Base-by-base conservation (phyloP, 1,140 invertebrate species). In the Mycetomoellerius zeteki region DNA sequence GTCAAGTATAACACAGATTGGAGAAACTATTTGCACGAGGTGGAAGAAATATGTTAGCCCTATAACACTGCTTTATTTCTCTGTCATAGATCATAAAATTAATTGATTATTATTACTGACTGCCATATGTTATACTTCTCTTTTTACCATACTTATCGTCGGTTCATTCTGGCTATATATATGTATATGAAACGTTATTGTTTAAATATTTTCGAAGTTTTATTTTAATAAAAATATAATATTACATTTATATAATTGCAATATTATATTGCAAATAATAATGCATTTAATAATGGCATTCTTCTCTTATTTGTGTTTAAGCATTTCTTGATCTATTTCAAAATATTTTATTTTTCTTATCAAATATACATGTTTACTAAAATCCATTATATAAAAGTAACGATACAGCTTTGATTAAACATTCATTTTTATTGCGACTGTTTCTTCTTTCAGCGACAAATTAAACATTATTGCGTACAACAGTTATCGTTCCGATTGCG, bases 21-120 rank as follows among this genome's bases (percentile, higher is more conserved):
- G 19, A 67, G 77, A 80, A 54, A 80, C 19, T 19, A 21, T 19
- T 65, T 67, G 62, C 75, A 16, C 76, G 47, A 67, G 7, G 33
- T n/a, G 14, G n/a, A 52, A 54, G 14, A 52, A 65, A 67, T 43
- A 30, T 50, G 6, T 33, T 50, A 30, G 16, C 10, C 16, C 60
- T 80, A 37, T 33, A 69, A 80, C 2, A 19, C 62, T 27, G 37
- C 16, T 30, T n/a, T 8, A 30, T 24, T 30, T 21, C n/a, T 62
- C 56, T 6, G 19, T 10, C 24, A 47, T 69, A 30, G 19, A 10
- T 64, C 75, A 19, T 78, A 78, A 78, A 62, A 67, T 37, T 80
- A 69, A 80, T 80, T n/a, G 7, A 69, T 67, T 33, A 33, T 67
- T 24, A 12, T 54, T 8, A 54, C 8, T 16, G 30, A 37, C 54